Evolutionary conservation across 1,140 invertebrate genomes (phyloP).

Genomic region (Drosophila leontia): DNA sequence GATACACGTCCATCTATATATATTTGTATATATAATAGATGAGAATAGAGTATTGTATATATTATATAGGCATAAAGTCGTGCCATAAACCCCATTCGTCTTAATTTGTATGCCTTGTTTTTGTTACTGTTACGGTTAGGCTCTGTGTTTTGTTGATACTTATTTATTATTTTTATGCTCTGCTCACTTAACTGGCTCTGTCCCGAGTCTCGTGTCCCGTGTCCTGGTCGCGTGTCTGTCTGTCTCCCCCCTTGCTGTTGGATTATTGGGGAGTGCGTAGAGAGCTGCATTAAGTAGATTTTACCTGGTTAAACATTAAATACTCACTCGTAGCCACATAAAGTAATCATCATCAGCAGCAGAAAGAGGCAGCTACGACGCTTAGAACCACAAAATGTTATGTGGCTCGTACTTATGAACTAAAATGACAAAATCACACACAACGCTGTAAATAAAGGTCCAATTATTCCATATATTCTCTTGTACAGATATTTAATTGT

Average conservation of each 20-base stretch:
- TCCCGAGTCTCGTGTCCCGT: slow-evolving; percentile 12
- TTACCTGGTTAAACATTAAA: slow-evolving; percentile 20
- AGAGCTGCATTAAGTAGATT: slow-evolving; percentile 20
- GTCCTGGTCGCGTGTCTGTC: slow-evolving; percentile 15
- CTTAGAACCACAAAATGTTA: slow-evolving; percentile 1
- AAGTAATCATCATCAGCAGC: slow-evolving; percentile 36
- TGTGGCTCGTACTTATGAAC: slow-evolving; percentile 24
- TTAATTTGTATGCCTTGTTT: slow-evolving; percentile 77
- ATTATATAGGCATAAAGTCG: slow-evolving; percentile 48
- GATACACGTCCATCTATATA: slow-evolving; percentile 34
- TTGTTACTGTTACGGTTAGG: slow-evolving; percentile 54
- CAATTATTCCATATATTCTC: slow-evolving; percentile 73
- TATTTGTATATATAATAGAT: slow-evolving; percentile 11
- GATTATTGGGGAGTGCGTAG: slow-evolving; percentile 25
- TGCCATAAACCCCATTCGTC: slow-evolving; percentile 80
- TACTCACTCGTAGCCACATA: slow-evolving; percentile 40
- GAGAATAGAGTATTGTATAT: slow-evolving; percentile 24
- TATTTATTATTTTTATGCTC: slow-evolving; percentile 63
- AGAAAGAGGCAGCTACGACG: slow-evolving; percentile 3
- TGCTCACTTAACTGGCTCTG: slow-evolving; percentile 42
- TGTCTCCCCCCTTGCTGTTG: slow-evolving; percentile 1
- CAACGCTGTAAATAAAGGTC: slow-evolving; percentile 73
- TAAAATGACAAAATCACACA: slow-evolving; percentile 69
- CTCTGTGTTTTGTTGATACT: slow-evolving; percentile 47
- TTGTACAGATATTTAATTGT: slow-evolving; percentile 80